Evolutionary conservation across 2,797 vertebrate species (phyloP), one percentile per base, ranked within the genome.

Genomic region (Oryzias dopingdopingensis): DNA sequence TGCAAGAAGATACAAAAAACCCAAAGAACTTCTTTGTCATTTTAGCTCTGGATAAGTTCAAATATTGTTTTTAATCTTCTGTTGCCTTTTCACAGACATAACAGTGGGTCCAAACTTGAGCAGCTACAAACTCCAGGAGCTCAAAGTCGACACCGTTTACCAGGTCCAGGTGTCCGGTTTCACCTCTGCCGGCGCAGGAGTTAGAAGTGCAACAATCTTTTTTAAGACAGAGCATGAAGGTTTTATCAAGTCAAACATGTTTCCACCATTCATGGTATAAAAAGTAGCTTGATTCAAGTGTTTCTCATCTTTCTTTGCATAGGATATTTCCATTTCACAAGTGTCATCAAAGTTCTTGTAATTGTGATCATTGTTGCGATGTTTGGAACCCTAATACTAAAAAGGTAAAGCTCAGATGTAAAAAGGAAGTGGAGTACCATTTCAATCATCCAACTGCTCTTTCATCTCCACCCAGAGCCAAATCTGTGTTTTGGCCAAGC

Each of bases 151-250:
- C 42, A 90, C 65, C 0, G 8, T n/a, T 0, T 94, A 94, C 65
- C 56, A 42, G 26, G 80, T 94, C 12, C 80, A 89, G 52, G 62
- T 96, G 40, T 90, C 91, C 17, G 94, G 90, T n/a, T 86, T 92
- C 79, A 97, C 94, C 5, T 65, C 6, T 0, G 88, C 83, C 13
- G 94, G 94, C 13, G 84, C 79, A 49, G 94, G 94, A 73, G 72
- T 65, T 42, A 72, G 42, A 0, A 94, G 93, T 56, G 2, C 54
- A 4, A 14, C 18, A 0, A 49, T 32, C 14, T 10, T 79, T 62
- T 82, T 91, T 17, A 71, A 66, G 18, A 92, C 90, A 2, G 29
- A 72, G 0, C 2, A 17, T 6, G 13, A 57, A 56, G 86, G 92
- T 92, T 49, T 29, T 0, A 24, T 16, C 1, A 29, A 1, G 13